phyloP scores from a whole-genome alignment of 2,113 vertebrate species.

The Pseudopipra pipra region DNA sequence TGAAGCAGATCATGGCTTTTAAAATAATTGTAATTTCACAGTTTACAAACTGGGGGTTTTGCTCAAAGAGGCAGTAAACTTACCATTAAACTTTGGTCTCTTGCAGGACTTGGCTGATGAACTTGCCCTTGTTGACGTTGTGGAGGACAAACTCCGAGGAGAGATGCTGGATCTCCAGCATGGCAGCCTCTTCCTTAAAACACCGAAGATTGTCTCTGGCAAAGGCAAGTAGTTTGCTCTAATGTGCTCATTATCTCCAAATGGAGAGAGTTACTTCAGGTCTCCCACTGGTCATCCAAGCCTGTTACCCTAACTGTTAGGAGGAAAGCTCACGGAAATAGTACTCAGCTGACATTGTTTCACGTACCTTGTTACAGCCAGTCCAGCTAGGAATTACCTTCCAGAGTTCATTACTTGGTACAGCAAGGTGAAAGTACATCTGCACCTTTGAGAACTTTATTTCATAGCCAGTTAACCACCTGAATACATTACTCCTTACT shows the following conservation, averaged over 20 bases:
- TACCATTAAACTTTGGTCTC: neutral
- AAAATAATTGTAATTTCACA: neutral
- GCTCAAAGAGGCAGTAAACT: neutral
- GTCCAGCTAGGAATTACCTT: neutral
- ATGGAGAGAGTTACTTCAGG: neutral
- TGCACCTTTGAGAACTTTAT: neutral
- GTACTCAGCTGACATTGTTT: neutral
- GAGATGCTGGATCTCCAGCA: constrained; percentile 97
- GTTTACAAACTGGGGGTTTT: neutral
- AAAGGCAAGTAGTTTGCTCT: constrained; percentile 81
- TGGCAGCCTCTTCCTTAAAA: constrained; percentile 94
- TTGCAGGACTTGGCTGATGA: constrained; percentile 92
- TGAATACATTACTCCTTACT: neutral
- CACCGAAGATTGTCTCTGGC: constrained; percentile 93
- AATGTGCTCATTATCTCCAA: neutral
- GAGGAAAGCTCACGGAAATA: neutral
- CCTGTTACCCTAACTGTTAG: neutral
- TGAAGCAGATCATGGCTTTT: neutral
- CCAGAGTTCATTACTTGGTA: neutral
- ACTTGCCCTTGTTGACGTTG: constrained; percentile 94
- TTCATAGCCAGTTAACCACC: neutral
- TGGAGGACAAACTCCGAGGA: constrained; percentile 96
- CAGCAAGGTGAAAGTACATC: neutral
- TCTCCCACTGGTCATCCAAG: neutral
- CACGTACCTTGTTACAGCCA: neutral